Evolutionary conservation across 2,888 invertebrate species (phyloP), one percentile per base, ranked within the genome.

Genomic region (Boloria euphrosyne): DNA sequence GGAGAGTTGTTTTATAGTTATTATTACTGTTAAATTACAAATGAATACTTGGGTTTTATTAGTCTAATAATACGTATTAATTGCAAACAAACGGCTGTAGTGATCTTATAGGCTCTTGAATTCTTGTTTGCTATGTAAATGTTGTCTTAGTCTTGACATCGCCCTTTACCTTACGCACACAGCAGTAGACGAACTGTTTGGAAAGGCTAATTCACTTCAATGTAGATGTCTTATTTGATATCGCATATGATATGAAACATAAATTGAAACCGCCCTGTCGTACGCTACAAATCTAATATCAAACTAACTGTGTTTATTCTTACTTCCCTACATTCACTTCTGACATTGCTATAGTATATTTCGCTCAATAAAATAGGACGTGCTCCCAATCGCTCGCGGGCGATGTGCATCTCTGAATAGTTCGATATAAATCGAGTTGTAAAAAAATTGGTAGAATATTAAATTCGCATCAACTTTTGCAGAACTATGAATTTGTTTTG

Each of bases 121-220:
- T 60, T 66, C 64, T 59, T 74, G 74, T 76, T 77, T 75, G 72
- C 69, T 66, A 64, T 71, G 75, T 71, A 73, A 77, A 77, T 75
- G 71, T 76, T 75, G 73, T 71, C 74, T 77, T 73, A 71, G 75
- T 72, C 66, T 70, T 73, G 67, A 67, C 71, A 70, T 69, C 62
- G 49, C 73, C 74, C 71, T 73, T 71, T 73, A 75, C 75, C 73
- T 73, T 65, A 71, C 70, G 52, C 64, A 73, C 71, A 74, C 68
- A 74, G 54, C 59, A 67, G 62, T 69, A 70, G 63, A 67, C 74
- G 43, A 68, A 65, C 62, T 73, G 75, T 81, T 79, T 78, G 76
- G 68, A 65, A 73, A 79, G 69, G 75, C 71, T 79, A 80, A 81
- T 82, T 80, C 73, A 72, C 71, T 76, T 73, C 71, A 57, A 65